Percentiles rank a stretch among this genome's conserved stretches.
Conservation (phyloP, 2,888 invertebrate genomes). For the Aporophyla nigra region DNA sequence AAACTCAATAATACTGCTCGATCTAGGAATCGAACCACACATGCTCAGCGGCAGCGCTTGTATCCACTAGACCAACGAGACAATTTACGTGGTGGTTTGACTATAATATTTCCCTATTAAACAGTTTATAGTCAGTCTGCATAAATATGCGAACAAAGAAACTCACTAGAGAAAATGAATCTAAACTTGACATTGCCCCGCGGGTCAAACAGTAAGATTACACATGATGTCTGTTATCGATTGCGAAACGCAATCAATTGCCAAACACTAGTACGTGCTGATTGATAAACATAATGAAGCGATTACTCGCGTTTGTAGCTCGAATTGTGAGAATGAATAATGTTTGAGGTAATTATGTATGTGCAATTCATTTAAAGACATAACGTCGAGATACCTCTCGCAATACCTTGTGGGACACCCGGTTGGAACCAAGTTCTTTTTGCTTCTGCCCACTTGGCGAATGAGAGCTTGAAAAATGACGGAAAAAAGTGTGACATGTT, state of each 20-base stretch:
- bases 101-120: not conserved
- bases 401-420: too few species aligned
- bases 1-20: too few species aligned
- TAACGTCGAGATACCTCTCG: too few species aligned
- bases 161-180: constrained; percentile 25
- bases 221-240: constrained; percentile 56
- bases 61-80: too few species aligned
- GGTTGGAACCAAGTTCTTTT: too few species aligned
- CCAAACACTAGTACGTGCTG: constrained; percentile 58
- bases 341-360: constrained; percentile 22
- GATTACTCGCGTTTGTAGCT: constrained; percentile 40
- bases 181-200: constrained; percentile 74
- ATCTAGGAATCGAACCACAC: too few species aligned
- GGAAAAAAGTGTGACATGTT: too few species aligned
- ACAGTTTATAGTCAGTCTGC: not conserved
- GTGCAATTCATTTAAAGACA: not conserved
- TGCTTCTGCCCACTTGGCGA: too few species aligned
- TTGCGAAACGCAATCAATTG: constrained; percentile 62
- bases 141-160: constrained; percentile 5
- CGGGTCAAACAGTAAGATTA: constrained; percentile 59
- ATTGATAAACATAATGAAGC: constrained; percentile 61
- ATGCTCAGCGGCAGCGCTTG: too few species aligned
- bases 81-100: too few species aligned
- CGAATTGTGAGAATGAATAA: constrained; percentile 38
- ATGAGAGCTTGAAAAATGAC: too few species aligned